Conservation (phyloP, 2,113 vertebrate species). For the Lathamus discolor region DNA sequence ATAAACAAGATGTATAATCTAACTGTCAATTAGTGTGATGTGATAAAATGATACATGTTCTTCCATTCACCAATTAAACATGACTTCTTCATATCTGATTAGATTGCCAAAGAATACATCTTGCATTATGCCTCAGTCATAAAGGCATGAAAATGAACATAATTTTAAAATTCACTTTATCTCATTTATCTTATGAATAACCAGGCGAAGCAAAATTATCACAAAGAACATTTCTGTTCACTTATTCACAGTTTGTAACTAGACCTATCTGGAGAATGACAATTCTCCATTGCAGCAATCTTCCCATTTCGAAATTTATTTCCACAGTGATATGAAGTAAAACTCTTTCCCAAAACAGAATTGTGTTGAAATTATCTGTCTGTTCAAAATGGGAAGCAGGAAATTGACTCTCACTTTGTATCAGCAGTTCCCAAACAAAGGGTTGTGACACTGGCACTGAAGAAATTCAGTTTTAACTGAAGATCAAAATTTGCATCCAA, state of each 20-base stretch:
- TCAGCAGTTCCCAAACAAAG: not conserved
- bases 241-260: not conserved
- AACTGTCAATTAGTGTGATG: not conserved
- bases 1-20: not conserved
- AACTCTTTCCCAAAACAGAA: not conserved
- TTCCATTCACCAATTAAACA: not conserved
- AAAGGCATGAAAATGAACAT: not conserved
- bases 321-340: not conserved
- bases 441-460: not conserved
- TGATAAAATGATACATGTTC: not conserved
- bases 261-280: not conserved
- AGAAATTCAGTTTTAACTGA: not conserved
- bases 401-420: not conserved
- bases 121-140: not conserved
- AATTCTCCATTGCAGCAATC: not conserved
- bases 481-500: not conserved
- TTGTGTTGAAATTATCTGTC: constrained; percentile 2
- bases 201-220: not conserved
- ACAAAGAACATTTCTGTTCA: not conserved
- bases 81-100: not conserved
- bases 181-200: not conserved
- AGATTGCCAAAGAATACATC: not conserved
- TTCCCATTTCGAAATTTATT: not conserved
- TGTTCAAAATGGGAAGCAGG: not conserved
- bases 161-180: not conserved